Base-by-base conservation (phyloP, 53 echinoderm and acorn worm species). In the Glandiceps talaboti region DNA sequence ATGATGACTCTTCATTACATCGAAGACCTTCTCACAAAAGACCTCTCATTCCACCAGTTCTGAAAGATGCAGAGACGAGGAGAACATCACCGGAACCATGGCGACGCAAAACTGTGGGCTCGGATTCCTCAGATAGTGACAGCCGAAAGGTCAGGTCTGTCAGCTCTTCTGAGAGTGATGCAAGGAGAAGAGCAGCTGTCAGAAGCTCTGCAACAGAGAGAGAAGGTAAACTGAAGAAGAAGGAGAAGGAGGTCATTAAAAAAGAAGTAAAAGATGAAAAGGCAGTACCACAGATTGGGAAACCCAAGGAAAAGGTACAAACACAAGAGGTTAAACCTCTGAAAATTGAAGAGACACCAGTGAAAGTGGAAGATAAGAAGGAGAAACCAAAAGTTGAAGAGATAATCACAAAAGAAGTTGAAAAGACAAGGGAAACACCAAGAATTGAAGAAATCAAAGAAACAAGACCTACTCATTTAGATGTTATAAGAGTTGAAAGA, bases 11-110 rank as follows among this genome's bases (percentile, higher is more conserved):
- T 85, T 76, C 33, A 76, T 80, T 14, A 76, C 79, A 29, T 75
- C 79, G 30, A 80, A 77, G 27, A 28, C 80, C 25, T 79, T 80
- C 27, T 75, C 75, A n/a, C 79, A 80, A 30, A 76, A 76, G 29
- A 29, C 85, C 27, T 12, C 80, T 28, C 75, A 79, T n/a, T 80
- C 85, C 20, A 80, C 75, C 85, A 14, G 77, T 73, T 27, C 77
- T 75, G 31, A 82, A 86, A 73, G 82, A 82, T 25, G 0, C 73
- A 73, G 82, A 86, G 74, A 28, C 31, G 33, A 82, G 30, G 33
- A 31, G 33, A 28, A 31, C 72, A 80, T 28, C 33, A 0, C 1
- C 76, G 72, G 77, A 76, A 0, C 33, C 26, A 78, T 82, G 29
- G 27, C 74, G 77, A 82, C 74, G 78, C 32, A 29, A 77, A 25